These are phyloP conservation scores for Oscheius sp. DNA, from an alignment of 2,888 invertebrate species.

Conservation along the genomic window DNA sequence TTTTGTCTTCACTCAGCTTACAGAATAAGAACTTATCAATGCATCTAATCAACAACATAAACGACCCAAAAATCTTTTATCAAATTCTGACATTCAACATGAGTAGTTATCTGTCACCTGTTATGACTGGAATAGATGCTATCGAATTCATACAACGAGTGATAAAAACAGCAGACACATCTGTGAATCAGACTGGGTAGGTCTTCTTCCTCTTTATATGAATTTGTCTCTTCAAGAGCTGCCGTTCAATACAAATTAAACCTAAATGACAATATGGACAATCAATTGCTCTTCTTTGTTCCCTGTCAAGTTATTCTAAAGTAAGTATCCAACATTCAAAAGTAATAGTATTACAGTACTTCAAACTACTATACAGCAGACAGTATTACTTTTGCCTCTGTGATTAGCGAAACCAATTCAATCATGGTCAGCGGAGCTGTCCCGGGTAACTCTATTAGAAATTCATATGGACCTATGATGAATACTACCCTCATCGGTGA, in stretches of 20 bases:
- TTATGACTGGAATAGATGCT: background rate
- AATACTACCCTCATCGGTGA: background rate
- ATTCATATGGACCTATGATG: background rate
- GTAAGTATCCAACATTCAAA: background rate
- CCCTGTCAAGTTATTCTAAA: background rate
- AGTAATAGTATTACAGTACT: no score
- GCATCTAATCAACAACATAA: background rate
- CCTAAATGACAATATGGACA: background rate
- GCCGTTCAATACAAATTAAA: background rate
- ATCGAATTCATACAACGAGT: background rate
- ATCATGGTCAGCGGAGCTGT: background rate
- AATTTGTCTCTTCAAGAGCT: no score
- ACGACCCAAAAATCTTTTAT: background rate
- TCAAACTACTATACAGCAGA: background rate
- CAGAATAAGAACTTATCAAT: background rate
- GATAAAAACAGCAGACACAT: background rate
- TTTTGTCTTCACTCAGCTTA: background rate
- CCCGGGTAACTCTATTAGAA: background rate
- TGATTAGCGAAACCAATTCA: background rate
- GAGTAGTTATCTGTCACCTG: background rate
- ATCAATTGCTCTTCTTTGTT: slow-evolving; percentile 15
- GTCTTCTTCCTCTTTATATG: background rate
- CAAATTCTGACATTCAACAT: slow-evolving; percentile 11
- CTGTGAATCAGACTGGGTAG: slow-evolving; percentile 12
- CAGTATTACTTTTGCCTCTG: background rate